Conservation (phyloP, 2,888 invertebrate genomes). For the Apodemia hepburni region DNA sequence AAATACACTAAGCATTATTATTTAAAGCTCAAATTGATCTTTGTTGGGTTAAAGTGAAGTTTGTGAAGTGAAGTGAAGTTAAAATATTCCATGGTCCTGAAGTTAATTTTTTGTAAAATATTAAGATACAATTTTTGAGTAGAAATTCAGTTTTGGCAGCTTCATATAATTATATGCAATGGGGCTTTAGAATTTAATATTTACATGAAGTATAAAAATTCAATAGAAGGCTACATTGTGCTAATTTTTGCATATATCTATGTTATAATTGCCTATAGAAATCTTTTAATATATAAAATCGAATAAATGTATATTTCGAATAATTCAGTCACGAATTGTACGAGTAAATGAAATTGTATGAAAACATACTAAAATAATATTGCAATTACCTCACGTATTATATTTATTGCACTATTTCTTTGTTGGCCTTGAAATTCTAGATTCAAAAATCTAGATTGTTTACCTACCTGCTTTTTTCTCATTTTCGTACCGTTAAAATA, state of each 20-base stretch:
- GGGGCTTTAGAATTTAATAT: slow-evolving; percentile 1
- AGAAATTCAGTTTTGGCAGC: background rate
- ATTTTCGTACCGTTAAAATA: no score
- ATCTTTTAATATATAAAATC: slow-evolving; percentile 17
- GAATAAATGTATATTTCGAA: slow-evolving; percentile 13
- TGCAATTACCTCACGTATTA: slow-evolving; percentile 1
- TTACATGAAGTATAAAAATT: slow-evolving; percentile 8
- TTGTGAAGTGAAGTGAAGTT: no score
- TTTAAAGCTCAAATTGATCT: background rate
- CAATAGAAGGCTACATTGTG: slow-evolving; percentile 9
- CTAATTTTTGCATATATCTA: slow-evolving; percentile 14
- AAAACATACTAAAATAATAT: slow-evolving; percentile 10
- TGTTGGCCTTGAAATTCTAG: background rate
- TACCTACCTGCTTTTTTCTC: no score
- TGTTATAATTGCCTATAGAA: slow-evolving; percentile 14
- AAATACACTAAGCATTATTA: background rate
- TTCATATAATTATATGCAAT: background rate
- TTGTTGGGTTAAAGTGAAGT: no score
- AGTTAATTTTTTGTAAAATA: background rate
- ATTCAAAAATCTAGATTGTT: background rate
- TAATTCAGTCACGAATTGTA: slow-evolving; percentile 8
- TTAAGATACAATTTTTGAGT: background rate
- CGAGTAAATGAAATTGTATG: slow-evolving; percentile 5
- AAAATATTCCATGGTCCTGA: no score
- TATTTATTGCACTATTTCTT: slow-evolving; percentile 9